phyloP scores from a whole-genome alignment of 2,113 vertebrate species.

The Sorex fumeus region DNA sequence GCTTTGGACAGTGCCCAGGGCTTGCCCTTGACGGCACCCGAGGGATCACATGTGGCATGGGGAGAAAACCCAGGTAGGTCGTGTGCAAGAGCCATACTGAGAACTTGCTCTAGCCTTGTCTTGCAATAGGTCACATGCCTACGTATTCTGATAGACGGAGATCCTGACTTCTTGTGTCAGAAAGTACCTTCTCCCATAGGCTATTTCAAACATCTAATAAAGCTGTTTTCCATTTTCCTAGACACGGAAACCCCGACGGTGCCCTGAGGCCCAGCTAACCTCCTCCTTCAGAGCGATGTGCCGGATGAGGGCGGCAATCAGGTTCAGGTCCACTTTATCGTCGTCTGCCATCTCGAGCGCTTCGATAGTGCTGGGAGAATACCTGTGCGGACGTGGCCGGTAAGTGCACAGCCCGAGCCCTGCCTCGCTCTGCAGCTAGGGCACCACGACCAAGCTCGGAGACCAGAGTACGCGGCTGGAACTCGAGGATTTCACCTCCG shows the following conservation, averaged over 20 bases:
- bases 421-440: too few species aligned
- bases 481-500: too few species aligned
- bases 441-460: too few species aligned
- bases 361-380: constrained; percentile 93
- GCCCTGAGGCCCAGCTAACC: constrained; percentile 86
- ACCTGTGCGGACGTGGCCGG: constrained; percentile 87
- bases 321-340: constrained; percentile 96
- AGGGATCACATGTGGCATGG: too few species aligned
- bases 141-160: not conserved
- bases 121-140: not conserved
- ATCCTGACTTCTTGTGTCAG: constrained; percentile 40
- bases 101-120: not conserved
- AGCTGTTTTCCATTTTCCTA: not conserved
- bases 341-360: constrained; percentile 94
- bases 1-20: too few species aligned
- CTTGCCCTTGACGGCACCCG: too few species aligned
- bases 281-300: constrained; percentile 95
- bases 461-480: too few species aligned
- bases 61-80: not conserved
- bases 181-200: constrained; percentile 18
- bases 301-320: constrained; percentile 94
- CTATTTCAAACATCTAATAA: constrained; percentile 25
- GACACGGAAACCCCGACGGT: constrained; percentile 39
- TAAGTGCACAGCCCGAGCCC: too few species aligned
- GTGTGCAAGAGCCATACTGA: not conserved